Base-by-base conservation (phyloP, 2,113 vertebrate genomes). In the Hippocampus guttulatus region DNA sequence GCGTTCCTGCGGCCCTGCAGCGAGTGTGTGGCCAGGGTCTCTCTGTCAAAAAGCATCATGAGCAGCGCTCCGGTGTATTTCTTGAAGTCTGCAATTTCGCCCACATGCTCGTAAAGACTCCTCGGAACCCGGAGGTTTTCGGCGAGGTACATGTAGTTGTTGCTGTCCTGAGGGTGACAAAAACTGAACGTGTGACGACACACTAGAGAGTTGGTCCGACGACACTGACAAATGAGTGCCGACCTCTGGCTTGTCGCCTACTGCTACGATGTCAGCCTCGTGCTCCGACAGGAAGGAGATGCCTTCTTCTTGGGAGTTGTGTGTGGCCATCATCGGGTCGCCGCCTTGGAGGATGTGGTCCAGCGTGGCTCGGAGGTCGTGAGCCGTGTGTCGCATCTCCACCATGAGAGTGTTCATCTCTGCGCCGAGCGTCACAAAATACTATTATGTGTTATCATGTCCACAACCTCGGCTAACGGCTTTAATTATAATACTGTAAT, bases 391-490 rank as follows among this genome's bases (percentile, higher is more conserved):
- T 69, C 89, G 88, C 90, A 92, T 92, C 81, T 92, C 89, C 81
- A 88, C 82, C 90, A 91, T 90, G 23, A 92, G 87, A 9, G 79
- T 88, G 73, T 92, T 92, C 90, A 92, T 91, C 81, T 92, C 90
- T 92, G 79, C 9, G 65, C 73, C 51, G 43, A 63, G 5, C 43
- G 10, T 49, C n/a, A 27, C 23, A 66, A 49, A 69, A 47, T 23
- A 55, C 54, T 21, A 74, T 60, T 62, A 20, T 27, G 63, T 45
- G 10, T 6, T 23, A 25, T 40, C 62, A 43, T 64, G 40, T 64
- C 4, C 15, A 23, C n/a, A 57, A 4, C 2, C 10, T 43, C 23
- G 40, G 21, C 62, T 41, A 64, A 14, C 5, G 3, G 10, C 20
- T 38, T 62, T 20, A 21, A 3, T 33, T 8, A 62, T 38, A 62